Evolutionary conservation across 2,888 invertebrate genomes (phyloP), one percentile per base, ranked within the genome.

Genomic region (Therioaphis trifolii): DNA sequence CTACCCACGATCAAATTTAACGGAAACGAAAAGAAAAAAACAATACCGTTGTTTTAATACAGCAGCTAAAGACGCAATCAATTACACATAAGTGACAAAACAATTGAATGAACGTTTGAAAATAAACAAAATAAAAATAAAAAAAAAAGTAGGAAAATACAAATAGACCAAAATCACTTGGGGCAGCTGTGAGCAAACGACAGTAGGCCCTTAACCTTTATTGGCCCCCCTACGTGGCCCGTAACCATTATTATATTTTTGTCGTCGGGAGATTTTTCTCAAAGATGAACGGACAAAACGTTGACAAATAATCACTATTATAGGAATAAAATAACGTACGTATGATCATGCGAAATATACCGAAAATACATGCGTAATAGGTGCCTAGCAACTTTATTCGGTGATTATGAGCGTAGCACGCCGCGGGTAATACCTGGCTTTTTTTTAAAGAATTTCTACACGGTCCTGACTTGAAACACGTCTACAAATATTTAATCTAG

Each of bases 71-170:
- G 66, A 21, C 77, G 66, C 49, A 27, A 77, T 77, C 77, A 66
- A 66, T 77, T 77, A 66, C 66, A 66, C 66, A 5, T 15, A 15
- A 35, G 77, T 29, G 49, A 52, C 49, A 52, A 66, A 66, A 66
- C 77, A 77, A 77, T 77, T 66, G 49, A 49, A 21, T 2, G 24
- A 77, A 79, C 68, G 68, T 79, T 69, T 79, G 68, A 69, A 21
- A 79, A 79, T 69, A 79, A 40, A 55, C 68, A 79, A 40, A 55
- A n/a, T 52, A 68, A 52, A 35, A 35, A 35, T 5, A 35, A 35
- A 35, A 35, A 35, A 35, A 79, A 68, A 79, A 40, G 43, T 43
- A 27, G 68, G 12, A 12, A 68, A 68, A 52, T 40, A 52, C 35
- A 68, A 68, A 55, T 40, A 55, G 68, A 78, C 78, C 21, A 24